Percentiles rank a stretch among this genome's conserved stretches.
These are phyloP conservation scores for Gallinago stenura DNA, from an alignment of 2,797 vertebrate genomes.

Conservation along the genomic window DNA sequence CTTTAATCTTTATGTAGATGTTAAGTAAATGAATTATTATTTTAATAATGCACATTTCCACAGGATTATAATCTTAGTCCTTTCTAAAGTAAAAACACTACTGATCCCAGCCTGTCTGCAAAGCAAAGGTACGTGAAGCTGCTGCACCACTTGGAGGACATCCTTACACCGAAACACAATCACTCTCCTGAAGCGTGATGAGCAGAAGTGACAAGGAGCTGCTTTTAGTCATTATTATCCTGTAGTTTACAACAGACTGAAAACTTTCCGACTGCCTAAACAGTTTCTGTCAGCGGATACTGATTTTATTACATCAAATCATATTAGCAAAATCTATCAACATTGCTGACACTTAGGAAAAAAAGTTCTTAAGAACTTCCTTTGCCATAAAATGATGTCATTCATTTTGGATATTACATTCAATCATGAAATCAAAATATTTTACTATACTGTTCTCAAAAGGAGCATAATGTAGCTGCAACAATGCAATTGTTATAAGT, in stretches of 20 bases:
- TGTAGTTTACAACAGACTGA: background rate
- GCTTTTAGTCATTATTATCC: background rate
- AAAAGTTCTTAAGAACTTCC: background rate
- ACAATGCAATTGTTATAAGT: background rate
- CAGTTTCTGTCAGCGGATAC: accelerated
- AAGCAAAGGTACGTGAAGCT: background rate
- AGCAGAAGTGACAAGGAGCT: background rate
- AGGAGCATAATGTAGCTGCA: background rate
- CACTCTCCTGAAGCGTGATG: background rate
- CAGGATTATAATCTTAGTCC: background rate
- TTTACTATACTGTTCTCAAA: background rate
- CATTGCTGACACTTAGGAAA: background rate
- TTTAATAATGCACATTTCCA: background rate
- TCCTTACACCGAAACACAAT: background rate
- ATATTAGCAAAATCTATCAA: background rate
- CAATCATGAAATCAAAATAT: background rate
- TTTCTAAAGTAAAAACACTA: background rate
- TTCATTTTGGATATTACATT: background rate
- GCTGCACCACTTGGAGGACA: background rate
- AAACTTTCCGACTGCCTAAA: background rate
- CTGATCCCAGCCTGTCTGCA: background rate
- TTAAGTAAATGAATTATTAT: background rate
- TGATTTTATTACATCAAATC: background rate
- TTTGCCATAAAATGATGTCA: background rate
- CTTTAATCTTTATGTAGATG: background rate